Conservation (phyloP, 2,797 vertebrate species). For the Darevskia nairensis region DNA sequence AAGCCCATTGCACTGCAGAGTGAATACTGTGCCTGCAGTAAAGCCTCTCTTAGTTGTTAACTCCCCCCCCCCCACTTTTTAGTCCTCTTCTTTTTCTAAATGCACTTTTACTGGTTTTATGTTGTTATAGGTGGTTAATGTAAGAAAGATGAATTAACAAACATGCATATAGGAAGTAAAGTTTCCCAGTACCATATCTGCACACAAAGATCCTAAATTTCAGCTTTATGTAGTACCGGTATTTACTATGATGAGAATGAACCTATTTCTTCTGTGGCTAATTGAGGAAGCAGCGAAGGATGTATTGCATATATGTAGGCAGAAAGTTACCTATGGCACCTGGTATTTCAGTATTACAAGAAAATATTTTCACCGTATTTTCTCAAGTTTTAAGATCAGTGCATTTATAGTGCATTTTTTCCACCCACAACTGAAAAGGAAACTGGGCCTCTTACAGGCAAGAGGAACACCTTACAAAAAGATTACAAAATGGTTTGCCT, state of each 20-base stretch:
- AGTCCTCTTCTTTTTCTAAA: neutral
- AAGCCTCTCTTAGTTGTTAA: neutral
- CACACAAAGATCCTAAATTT: neutral
- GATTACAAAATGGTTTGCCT: neutral
- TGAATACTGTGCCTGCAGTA: neutral
- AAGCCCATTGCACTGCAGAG: neutral
- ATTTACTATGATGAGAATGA: neutral
- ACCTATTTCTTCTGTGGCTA: accelerated
- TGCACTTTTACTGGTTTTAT: neutral
- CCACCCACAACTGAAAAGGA: slow-evolving; percentile 23
- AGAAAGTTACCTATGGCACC: neutral
- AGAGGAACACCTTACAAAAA: neutral
- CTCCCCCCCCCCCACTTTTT: neutral
- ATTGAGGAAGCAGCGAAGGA: neutral
- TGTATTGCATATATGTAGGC: neutral
- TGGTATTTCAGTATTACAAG: neutral
- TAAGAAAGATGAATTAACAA: neutral
- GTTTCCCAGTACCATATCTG: neutral
- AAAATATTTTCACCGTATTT: neutral
- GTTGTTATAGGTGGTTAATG: neutral
- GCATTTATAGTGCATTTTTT: slow-evolving; percentile 10
- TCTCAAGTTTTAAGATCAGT: slow-evolving; percentile 25
- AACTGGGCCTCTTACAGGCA: slow-evolving; percentile 25
- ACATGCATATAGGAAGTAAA: neutral
- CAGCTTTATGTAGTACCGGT: neutral